phyloP scores from a whole-genome alignment of 2,888 invertebrate genomes.

The Metacarcinus magister region DNA sequence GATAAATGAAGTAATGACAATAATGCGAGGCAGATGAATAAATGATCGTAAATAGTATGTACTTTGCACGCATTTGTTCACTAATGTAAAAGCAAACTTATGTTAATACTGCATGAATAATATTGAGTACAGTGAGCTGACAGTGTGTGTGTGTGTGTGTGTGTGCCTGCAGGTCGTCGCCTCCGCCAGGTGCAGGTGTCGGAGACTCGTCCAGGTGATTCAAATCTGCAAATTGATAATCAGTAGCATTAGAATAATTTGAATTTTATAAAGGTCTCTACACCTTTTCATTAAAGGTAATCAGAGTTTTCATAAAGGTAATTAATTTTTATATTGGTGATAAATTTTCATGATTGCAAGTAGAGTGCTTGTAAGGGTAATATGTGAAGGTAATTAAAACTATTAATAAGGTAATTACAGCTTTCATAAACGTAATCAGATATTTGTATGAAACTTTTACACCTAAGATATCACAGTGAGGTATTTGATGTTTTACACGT shows the following conservation, averaged over 20 bases:
- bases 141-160: slow-evolving; percentile 32
- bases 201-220: neutral
- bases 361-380: slow-evolving; percentile 41
- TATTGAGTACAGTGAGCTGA: neutral
- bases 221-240: slow-evolving; percentile 28
- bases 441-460: neutral
- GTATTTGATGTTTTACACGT: neutral
- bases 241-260: neutral
- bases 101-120: neutral
- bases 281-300: slow-evolving; percentile 48
- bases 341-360: slow-evolving; percentile 41
- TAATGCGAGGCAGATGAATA: neutral
- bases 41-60: neutral
- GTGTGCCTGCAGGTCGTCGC: neutral
- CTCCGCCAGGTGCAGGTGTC: neutral
- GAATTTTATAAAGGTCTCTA: slow-evolving; percentile 21
- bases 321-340: slow-evolving; percentile 41
- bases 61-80: neutral
- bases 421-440: slow-evolving; percentile 19
- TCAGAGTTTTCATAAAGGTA: slow-evolving; percentile 41
- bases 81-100: neutral
- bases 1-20: neutral
- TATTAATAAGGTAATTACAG: slow-evolving; percentile 48
- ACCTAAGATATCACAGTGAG: neutral
- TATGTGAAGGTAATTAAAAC: slow-evolving; percentile 45